Evolutionary conservation across 2,888 invertebrate genomes (phyloP).

Genomic region (Cephalotes varians): DNA sequence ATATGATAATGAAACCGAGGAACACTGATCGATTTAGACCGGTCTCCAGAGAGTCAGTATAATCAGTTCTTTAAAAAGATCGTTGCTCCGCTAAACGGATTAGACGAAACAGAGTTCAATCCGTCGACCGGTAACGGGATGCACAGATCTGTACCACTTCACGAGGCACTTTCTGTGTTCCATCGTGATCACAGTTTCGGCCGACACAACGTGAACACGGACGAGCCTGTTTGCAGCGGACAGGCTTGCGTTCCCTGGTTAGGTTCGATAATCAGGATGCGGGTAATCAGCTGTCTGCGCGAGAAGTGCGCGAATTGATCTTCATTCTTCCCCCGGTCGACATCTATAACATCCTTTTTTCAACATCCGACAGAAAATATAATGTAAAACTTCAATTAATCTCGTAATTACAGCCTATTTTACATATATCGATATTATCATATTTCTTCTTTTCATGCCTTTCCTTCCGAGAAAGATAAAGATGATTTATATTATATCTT

Average conservation of each 20-base stretch:
- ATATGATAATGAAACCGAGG: background rate
- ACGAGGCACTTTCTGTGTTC: constrained; percentile 12
- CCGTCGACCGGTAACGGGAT: background rate
- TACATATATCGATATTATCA: background rate
- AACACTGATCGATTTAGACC: background rate
- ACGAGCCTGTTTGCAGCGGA: constrained; percentile 41
- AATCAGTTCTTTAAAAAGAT: background rate
- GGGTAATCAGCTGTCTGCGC: constrained; percentile 55
- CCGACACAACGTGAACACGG: constrained; percentile 17
- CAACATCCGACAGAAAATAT: background rate
- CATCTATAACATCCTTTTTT: constrained; percentile 6
- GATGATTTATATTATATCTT: background rate
- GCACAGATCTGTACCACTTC: background rate
- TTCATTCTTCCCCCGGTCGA: constrained; percentile 52
- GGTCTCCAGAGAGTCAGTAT: background rate
- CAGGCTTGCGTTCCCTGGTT: constrained; percentile 52
- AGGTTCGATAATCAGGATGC: constrained; percentile 63
- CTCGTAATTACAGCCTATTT: background rate
- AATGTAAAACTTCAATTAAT: background rate
- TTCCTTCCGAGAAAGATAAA: background rate
- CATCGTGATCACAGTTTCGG: constrained; percentile 28
- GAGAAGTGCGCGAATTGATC: constrained; percentile 49
- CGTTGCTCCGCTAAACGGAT: background rate
- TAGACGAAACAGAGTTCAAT: background rate
- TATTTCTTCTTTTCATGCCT: too few relatives aligned